phyloP scores from a whole-genome alignment of 2,888 invertebrate species.

The Leucania comma region DNA sequence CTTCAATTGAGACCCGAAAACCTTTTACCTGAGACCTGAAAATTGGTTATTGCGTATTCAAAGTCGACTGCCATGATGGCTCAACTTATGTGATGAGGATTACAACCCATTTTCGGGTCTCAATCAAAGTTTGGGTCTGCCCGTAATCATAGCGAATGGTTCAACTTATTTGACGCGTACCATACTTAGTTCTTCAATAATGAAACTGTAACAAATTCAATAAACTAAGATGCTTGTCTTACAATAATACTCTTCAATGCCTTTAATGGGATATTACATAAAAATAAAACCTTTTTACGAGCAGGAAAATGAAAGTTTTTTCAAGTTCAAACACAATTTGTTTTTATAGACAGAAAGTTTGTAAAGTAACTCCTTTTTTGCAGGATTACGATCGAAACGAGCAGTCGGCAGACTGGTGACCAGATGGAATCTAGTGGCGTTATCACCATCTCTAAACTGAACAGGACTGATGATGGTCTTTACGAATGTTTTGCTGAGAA shows the following conservation, averaged over 20 bases:
- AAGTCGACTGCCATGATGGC: too few relatives aligned
- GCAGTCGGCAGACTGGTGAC: conserved; percentile 83
- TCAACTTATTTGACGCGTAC: too few relatives aligned
- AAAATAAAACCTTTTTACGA: conserved; percentile 26
- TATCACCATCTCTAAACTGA: conserved; percentile 92
- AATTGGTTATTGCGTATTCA: too few relatives aligned
- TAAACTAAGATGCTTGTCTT: not conserved
- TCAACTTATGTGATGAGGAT: too few relatives aligned
- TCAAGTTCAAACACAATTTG: conserved; percentile 37
- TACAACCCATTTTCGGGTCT: too few relatives aligned
- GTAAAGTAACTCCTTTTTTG: conserved; percentile 33
- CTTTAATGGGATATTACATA: not conserved
- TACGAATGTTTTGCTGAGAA: conserved; percentile 97
- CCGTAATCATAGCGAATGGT: too few relatives aligned
- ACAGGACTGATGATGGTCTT: conserved; percentile 95
- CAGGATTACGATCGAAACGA: conserved; percentile 92
- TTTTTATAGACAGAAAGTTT: conserved; percentile 22
- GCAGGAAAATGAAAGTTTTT: conserved; percentile 31
- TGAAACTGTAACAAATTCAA: not conserved
- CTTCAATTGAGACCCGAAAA: too few relatives aligned
- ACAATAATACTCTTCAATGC: conserved; percentile 8
- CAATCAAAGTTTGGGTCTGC: too few relatives aligned
- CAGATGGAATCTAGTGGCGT: conserved; percentile 91
- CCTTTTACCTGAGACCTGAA: too few relatives aligned
- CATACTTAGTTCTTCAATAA: not conserved